These are phyloP conservation scores for Blastobasis lacticolella DNA, from an alignment of 2,888 invertebrate genomes.

Conservation along the genomic window DNA sequence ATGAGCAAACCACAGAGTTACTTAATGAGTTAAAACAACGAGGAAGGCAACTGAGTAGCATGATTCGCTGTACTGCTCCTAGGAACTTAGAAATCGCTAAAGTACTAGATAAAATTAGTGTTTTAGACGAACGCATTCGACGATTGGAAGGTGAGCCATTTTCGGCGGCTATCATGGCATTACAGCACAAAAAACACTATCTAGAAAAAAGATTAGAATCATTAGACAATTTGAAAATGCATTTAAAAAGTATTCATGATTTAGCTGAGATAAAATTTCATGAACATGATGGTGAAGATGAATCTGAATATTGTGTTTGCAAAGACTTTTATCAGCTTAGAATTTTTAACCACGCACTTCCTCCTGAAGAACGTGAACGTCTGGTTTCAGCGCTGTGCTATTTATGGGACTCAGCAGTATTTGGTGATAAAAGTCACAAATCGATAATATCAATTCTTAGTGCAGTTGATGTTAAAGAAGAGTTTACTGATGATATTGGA, in stretches of 20 bases:
- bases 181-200: conserved; percentile 48
- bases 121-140: conserved; percentile 45
- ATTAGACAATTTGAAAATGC: conserved; percentile 47
- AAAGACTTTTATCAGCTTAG: conserved; percentile 53
- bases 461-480: conserved; percentile 49
- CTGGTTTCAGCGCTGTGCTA: conserved; percentile 56
- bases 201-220: conserved; percentile 40
- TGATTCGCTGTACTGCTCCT: conserved; percentile 41
- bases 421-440: conserved; percentile 36
- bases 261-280: neutral
- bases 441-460: conserved; percentile 61
- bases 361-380: conserved; percentile 43
- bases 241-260: conserved; percentile 34
- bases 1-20: conserved; percentile 7
- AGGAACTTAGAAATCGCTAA: conserved; percentile 53
- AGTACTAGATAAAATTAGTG: conserved; percentile 44
- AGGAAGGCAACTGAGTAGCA: conserved; percentile 38
- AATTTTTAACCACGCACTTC: conserved; percentile 56
- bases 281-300: conserved; percentile 22
- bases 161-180: conserved; percentile 46
- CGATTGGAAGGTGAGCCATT: conserved; percentile 38
- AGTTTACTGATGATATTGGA: conserved; percentile 55
- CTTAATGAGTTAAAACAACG: conserved; percentile 27
- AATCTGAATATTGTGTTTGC: conserved; percentile 43
- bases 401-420: conserved; percentile 54